Evolutionary conservation across 2,113 vertebrate genomes (phyloP).

Genomic region (Laticauda laticaudata): DNA sequence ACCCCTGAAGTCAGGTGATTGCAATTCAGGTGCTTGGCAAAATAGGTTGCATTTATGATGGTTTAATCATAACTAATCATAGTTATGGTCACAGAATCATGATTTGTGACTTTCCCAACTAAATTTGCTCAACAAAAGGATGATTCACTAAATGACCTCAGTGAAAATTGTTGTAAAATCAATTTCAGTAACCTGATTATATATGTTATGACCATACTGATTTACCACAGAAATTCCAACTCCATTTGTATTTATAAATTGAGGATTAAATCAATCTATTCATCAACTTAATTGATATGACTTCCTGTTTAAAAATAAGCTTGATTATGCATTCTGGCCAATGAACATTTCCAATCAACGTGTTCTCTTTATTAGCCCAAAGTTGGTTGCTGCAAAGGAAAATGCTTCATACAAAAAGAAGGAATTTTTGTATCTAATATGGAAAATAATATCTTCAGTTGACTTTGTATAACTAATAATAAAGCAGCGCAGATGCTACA

Average conservation of each 20-base stretch:
- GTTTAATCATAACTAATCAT: background rate
- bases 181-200: background rate
- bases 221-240: background rate
- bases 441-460: constrained; percentile 17
- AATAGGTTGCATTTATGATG: background rate
- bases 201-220: background rate
- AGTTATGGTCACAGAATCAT: background rate
- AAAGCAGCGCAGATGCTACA: background rate
- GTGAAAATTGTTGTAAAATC: background rate
- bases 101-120: background rate
- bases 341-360: background rate
- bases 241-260: background rate
- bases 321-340: background rate
- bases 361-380: background rate
- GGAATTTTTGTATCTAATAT: constrained; percentile 25
- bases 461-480: constrained; percentile 25
- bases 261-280: background rate
- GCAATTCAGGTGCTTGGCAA: background rate
- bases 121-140: background rate
- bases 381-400: background rate
- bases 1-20: background rate
- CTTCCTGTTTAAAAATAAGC: background rate
- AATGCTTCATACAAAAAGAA: background rate
- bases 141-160: background rate
- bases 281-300: background rate